A percentile compares a stretch with the other conserved stretches of the same genome.
Evolutionary conservation across 2,113 vertebrate species (phyloP).

Genomic region (Anarhynchus alexandrinus): DNA sequence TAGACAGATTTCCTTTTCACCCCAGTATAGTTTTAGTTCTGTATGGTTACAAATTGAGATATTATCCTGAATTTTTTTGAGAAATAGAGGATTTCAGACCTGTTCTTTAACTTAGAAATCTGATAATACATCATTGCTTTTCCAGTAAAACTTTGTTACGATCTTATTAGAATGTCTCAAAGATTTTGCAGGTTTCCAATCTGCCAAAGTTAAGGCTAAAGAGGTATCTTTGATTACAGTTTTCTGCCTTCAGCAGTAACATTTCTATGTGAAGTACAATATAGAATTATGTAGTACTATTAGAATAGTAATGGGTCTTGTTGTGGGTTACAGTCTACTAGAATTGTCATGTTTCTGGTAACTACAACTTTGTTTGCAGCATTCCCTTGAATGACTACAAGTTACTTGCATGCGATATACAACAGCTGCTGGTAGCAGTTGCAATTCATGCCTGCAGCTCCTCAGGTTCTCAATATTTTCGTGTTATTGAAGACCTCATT

Average conservation of each 20-base stretch:
- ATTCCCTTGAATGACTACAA: slow-evolving; percentile 91
- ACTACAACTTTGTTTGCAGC: slow-evolving; percentile 73
- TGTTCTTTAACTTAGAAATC: not conserved
- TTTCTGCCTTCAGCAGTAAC: not conserved
- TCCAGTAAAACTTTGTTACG: not conserved
- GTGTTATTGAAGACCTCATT: slow-evolving; percentile 97
- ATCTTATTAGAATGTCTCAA: not conserved
- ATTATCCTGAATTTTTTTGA: not conserved
- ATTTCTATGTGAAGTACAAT: not conserved
- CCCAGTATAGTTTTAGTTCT: not conserved
- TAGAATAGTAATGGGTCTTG: not conserved
- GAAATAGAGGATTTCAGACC: not conserved
- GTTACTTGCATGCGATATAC: slow-evolving; percentile 91
- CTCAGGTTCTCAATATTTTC: slow-evolving; percentile 95
- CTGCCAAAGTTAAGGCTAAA: not conserved
- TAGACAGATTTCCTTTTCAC: not conserved
- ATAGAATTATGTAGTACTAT: not conserved
- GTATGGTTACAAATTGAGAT: not conserved
- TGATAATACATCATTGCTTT: not conserved
- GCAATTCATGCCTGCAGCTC: slow-evolving; percentile 97
- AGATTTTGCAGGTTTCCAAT: not conserved
- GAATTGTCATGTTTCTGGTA: slow-evolving; percentile 25
- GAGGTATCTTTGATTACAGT: not conserved
- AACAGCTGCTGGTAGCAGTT: slow-evolving; percentile 91
- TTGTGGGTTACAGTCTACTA: not conserved